Conservation (phyloP, 1,140 invertebrate genomes). For the Bombus impatiens region DNA sequence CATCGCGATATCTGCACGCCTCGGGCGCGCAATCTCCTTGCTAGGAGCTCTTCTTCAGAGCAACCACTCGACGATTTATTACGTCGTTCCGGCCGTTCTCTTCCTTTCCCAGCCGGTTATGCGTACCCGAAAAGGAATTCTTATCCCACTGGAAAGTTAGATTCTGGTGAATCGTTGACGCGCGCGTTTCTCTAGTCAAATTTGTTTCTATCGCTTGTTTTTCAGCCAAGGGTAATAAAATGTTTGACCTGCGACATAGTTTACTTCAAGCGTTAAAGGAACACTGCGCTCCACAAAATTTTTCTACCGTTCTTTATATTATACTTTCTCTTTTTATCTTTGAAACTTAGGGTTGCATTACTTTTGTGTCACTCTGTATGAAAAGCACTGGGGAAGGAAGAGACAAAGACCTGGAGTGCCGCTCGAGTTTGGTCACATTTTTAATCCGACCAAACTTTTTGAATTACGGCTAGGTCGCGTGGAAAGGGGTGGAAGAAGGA, state of each 20-base stretch:
- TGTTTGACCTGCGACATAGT: background rate
- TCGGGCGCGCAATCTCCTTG: background rate
- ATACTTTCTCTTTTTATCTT: background rate
- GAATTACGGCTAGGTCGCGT: constrained; percentile 62
- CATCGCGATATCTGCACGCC: constrained; percentile 4
- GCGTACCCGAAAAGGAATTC: background rate
- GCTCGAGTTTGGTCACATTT: constrained; percentile 60
- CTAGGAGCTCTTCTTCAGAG: background rate
- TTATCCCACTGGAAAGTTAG: too few species aligned
- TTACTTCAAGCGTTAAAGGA: background rate
- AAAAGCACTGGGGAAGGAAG: background rate
- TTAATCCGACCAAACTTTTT: constrained; percentile 72
- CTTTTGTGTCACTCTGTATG: too few species aligned
- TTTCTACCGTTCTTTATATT: too few species aligned
- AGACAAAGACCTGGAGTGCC: constrained; percentile 14
- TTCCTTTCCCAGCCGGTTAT: background rate
- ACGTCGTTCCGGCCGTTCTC: background rate
- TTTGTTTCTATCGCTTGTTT: background rate
- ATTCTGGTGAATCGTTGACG: background rate
- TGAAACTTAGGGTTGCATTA: background rate
- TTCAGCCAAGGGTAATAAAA: too few species aligned
- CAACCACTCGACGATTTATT: constrained; percentile 26
- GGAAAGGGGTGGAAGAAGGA: background rate
- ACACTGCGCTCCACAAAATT: background rate
- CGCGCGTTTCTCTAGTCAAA: background rate